Evolutionary conservation across 2,113 vertebrate genomes (phyloP).

Genomic region (Girardinichthys multiradiatus): DNA sequence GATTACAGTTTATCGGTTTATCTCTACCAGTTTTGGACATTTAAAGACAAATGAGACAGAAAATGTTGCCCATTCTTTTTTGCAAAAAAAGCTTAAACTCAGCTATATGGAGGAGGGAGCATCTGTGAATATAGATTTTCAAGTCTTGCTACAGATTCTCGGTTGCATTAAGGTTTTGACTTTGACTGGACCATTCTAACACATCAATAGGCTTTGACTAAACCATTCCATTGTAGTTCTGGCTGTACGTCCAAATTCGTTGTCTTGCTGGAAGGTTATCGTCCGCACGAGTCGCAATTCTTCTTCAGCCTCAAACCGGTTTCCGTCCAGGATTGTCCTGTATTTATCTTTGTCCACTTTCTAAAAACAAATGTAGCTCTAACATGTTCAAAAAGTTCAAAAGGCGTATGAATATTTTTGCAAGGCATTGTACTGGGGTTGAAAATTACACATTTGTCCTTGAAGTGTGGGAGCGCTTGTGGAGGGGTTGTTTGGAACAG

Average conservation of each 20-base stretch:
- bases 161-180: background rate
- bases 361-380: no score
- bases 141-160: background rate
- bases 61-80: background rate
- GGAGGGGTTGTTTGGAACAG: slow-evolving; percentile 25
- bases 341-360: background rate
- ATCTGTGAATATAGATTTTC: background rate
- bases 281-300: background rate
- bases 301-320: background rate
- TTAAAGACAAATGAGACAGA: background rate
- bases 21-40: background rate
- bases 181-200: background rate
- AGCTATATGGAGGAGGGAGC: background rate
- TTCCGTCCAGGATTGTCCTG: background rate
- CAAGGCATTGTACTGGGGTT: background rate
- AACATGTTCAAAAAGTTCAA: background rate
- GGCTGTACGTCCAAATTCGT: no score
- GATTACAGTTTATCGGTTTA: background rate
- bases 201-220: background rate
- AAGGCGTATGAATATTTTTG: background rate
- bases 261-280: background rate
- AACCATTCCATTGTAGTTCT: background rate
- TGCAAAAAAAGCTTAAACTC: background rate
- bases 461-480: background rate
- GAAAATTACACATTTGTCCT: background rate